Base-by-base conservation (phyloP, 2,113 vertebrate species). In the Zootoca vivipara region DNA sequence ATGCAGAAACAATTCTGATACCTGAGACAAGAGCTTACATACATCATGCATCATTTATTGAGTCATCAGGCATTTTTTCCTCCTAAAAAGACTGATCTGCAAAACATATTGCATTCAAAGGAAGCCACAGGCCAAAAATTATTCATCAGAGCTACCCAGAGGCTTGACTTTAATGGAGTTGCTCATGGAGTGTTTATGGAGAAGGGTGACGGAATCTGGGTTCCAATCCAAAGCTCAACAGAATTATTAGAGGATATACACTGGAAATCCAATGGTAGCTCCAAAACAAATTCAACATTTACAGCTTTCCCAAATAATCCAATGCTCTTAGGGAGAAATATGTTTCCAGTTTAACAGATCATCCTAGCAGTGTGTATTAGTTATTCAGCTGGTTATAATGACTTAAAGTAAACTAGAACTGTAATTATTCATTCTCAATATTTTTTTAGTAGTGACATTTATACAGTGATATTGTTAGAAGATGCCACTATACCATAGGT, bases 211-310 rank as follows among this genome's bases (percentile, higher is more conserved):
- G 30, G 80, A 88, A 88, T 83, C 35, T 88, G 72, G 58, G 5
- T 77, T 67, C 38, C 26, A 52, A 20, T 83, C 72, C 80, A 83
- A 88, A 83, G 4, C 3, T 38, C 80, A 83, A 33, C 52, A 83
- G 58, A 83, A 87, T 73, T 56, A 87, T 87, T 81, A 73, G 46
- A 87, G 28, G 52, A 72, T 73, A 16, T 81, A 18, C 67, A 80
- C 35, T 81, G 67, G 26, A 81, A 88, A 83, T 67, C 58, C 30
- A 88, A 5, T 65, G 80, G n/a, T n/a, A 56, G 58, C 73, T 83
- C 72, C 87, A 88, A 88, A 75, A 52, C 62, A 83, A 83, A 83
- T 77, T 77, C 13, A 81, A 67, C 40, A 52, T 88, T 83, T 77
- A 56, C 4, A 28, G 80, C 38, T 77, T 88, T 65, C 74, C 72